phyloP scores from a whole-genome alignment of 1,140 invertebrate species.

The Periplaneta americana region DNA sequence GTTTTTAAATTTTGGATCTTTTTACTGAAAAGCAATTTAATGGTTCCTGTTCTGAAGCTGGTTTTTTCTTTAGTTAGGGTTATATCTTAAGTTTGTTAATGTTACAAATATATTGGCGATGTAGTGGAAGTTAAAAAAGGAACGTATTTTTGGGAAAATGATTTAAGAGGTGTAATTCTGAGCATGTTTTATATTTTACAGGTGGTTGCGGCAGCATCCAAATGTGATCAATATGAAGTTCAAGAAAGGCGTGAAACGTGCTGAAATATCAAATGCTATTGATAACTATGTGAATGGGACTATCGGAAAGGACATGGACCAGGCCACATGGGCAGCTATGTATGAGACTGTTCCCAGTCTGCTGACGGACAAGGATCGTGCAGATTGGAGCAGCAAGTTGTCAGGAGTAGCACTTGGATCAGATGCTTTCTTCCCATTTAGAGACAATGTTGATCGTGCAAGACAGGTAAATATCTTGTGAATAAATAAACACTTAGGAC shows the following conservation, averaged over 20 bases:
- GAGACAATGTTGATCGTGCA: constrained; percentile 95
- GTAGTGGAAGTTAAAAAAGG: too few species aligned
- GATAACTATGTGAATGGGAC: constrained; percentile 93
- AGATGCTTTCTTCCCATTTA: constrained; percentile 98
- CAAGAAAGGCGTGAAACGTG: constrained; percentile 82
- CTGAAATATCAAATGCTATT: constrained; percentile 92
- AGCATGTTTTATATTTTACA: constrained; percentile 23
- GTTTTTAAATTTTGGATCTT: too few species aligned
- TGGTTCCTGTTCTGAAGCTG: too few species aligned
- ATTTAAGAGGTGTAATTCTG: too few species aligned
- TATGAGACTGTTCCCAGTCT: constrained; percentile 64
- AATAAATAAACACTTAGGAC: background rate
- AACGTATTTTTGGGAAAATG: too few species aligned
- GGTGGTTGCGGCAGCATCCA: constrained; percentile 93
- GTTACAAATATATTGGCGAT: background rate
- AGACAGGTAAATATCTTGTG: constrained; percentile 56
- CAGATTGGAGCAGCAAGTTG: constrained; percentile 74
- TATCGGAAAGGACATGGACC: constrained; percentile 68
- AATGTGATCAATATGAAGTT: constrained; percentile 82
- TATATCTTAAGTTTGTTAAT: background rate
- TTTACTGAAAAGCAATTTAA: too few species aligned
- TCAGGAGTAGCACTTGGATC: constrained; percentile 89
- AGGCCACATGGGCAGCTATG: constrained; percentile 57
- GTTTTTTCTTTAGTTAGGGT: too few species aligned
- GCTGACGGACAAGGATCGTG: constrained; percentile 60